Base-by-base conservation (phyloP, 1,140 invertebrate genomes). In the Musca vetustissima region DNA sequence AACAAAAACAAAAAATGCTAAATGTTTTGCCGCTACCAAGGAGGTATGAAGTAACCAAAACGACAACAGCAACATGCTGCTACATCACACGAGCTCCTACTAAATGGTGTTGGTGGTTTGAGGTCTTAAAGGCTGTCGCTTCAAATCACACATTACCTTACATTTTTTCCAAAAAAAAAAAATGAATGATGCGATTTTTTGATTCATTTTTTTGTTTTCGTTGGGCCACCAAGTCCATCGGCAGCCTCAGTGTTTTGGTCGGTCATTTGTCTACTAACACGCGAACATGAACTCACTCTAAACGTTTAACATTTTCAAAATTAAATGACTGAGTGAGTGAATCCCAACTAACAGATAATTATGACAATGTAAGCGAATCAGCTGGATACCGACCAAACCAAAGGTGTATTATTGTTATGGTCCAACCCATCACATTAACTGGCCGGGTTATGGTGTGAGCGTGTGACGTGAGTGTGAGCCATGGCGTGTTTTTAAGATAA, bases 281-380 rank as follows among this genome's bases (percentile, higher is more conserved):
- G 36, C 36, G 36, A 43, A 43, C n/a, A n/a, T n/a, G n/a, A n/a
- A n/a, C n/a, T n/a, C n/a, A n/a, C 36, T 11, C 36, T 7, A 43
- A 43, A 43, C 36, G 36, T 43, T 43, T 43, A 43, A 43, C 36
- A 43, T 43, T 43, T 43, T 32, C 9, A 32, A 28, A 28, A 43
- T 11, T 43, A 43, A 43, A 43, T 13, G 36, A n/a, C 19, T 48
- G 11, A 65, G n/a, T 19, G 36, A n/a, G 43, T 48, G 11, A 65
- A 24, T 19, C 43, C 36, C 59, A 19, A n/a, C 36, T 19, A 79
- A 73, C 77, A 74, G 72, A 77, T 78, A 78, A 78, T 78, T 78
- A 78, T 78, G 77, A 77, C 77, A 78, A 75, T 75, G 77, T 73
- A 78, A 61, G 17, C 75, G 76, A 76, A 75, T 78, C 75, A 69